Conservation (phyloP, 2,888 invertebrate species). For the Coenonympha glycerion region DNA sequence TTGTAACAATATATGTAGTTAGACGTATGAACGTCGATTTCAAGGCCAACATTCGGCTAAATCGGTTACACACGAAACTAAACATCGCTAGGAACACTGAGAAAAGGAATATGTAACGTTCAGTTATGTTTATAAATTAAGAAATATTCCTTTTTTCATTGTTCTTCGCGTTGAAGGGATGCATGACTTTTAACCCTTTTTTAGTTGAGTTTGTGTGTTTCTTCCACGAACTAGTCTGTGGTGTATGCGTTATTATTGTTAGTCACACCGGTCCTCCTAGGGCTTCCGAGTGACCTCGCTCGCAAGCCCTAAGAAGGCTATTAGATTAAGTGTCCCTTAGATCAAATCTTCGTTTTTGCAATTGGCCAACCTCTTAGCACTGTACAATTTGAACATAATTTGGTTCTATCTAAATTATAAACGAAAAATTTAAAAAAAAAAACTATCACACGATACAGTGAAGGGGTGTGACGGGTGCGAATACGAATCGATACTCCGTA, state of each 20-base stretch:
- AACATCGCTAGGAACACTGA: not conserved
- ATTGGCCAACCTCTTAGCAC: conserved; percentile 76
- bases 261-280: conserved; percentile 32
- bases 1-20: too few relatives aligned
- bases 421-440: conserved; percentile 25
- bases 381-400: conserved; percentile 54
- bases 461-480: conserved; percentile 72
- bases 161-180: not conserved
- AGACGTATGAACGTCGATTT: too few relatives aligned
- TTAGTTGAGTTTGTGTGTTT: not conserved
- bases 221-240: too few relatives aligned
- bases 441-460: conserved; percentile 59
- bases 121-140: not conserved
- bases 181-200: conserved; percentile 2
- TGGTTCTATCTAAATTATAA: conserved; percentile 41
- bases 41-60: too few relatives aligned
- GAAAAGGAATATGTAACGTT: not conserved
- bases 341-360: conserved; percentile 77
- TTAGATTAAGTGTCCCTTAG: conserved; percentile 66
- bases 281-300: conserved; percentile 35
- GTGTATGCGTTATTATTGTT: not conserved
- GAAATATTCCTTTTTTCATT: not conserved
- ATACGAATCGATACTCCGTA: conserved; percentile 25
- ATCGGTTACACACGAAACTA: not conserved
- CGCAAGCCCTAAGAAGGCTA: conserved; percentile 46